Evolutionary conservation across 2,888 invertebrate genomes (phyloP).

Genomic region (Venusia cambrica): DNA sequence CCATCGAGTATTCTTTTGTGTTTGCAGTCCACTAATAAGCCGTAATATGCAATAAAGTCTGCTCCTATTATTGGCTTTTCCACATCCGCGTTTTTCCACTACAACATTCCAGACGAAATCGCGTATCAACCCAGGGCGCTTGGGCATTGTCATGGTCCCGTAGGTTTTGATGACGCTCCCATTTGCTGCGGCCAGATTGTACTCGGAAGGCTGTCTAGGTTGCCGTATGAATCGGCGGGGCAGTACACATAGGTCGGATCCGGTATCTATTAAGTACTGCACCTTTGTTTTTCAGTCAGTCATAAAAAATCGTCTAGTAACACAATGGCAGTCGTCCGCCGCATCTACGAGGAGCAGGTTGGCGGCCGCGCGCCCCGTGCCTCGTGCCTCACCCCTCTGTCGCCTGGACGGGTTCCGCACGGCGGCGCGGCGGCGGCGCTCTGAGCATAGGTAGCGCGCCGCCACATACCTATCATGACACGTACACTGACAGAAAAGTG

Average conservation of each 20-base stretch:
- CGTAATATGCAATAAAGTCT: constrained; percentile 11
- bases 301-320: constrained; percentile 32
- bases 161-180: constrained; percentile 12
- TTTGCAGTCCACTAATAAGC: constrained; percentile 13
- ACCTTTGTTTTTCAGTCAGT: constrained; percentile 28
- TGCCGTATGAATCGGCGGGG: constrained; percentile 11
- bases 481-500: too few species aligned
- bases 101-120: constrained; percentile 12
- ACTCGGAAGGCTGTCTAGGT: background rate
- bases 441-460: too few species aligned
- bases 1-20: constrained; percentile 3
- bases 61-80: constrained; percentile 12
- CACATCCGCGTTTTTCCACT: constrained; percentile 12
- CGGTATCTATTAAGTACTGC: constrained; percentile 22
- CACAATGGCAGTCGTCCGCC: constrained; percentile 22
- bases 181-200: constrained; percentile 8
- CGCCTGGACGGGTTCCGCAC: too few species aligned
- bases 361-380: too few species aligned
- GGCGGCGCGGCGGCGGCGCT: too few species aligned
- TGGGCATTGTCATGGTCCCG: constrained; percentile 3
- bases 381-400: too few species aligned
- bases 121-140: constrained; percentile 11
- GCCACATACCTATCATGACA: too few species aligned
- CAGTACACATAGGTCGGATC: constrained; percentile 21
- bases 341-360: constrained; percentile 35